phyloP scores from a whole-genome alignment of 2,113 vertebrate genomes.

The Silurus meridionalis region DNA sequence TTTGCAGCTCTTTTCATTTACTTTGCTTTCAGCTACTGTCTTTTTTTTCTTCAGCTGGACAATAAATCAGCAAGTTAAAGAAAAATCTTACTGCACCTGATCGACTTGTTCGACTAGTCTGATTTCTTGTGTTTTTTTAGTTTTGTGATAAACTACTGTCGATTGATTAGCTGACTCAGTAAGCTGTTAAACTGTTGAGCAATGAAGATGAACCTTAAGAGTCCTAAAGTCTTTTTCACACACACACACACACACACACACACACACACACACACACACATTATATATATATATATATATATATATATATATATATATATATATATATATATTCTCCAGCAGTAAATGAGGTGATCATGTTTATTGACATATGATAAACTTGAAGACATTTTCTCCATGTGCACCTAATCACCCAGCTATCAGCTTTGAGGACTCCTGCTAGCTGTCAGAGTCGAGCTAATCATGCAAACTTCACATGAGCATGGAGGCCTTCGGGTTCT shows the following conservation, averaged over 20 bases:
- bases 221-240: background rate
- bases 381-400: background rate
- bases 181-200: background rate
- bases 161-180: slow-evolving; percentile 14
- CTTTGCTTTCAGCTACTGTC: background rate
- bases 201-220: background rate
- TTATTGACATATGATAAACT: background rate
- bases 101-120: background rate
- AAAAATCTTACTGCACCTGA: background rate
- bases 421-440: background rate
- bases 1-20: slow-evolving; percentile 7
- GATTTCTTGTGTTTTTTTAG: background rate
- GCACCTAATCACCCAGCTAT: background rate
- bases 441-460: background rate
- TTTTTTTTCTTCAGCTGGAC: background rate
- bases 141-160: background rate
- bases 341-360: background rate
- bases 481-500: background rate
- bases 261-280: background rate
- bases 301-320: background rate
- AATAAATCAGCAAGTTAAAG: background rate
- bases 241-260: background rate
- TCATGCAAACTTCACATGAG: slow-evolving; percentile 26
- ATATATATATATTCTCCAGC: no score
- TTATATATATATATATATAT: no score